A percentile compares a stretch with the other conserved stretches of the same genome.
Conservation (phyloP, 2,113 vertebrate species). For the Pitta sordida region DNA sequence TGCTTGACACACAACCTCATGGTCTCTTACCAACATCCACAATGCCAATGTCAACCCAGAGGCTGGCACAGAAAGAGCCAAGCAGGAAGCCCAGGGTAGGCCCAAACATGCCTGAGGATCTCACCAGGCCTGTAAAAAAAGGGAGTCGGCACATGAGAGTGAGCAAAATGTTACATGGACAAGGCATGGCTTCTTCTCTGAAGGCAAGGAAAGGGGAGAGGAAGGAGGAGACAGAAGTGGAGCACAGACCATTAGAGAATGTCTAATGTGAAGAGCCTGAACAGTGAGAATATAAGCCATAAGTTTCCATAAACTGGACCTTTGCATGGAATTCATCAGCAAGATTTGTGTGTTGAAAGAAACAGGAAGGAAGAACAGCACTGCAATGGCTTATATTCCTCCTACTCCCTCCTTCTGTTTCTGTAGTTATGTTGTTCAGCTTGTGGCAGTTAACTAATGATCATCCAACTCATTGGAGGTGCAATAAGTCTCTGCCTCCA, state of each 20-base stretch:
- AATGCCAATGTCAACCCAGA: constrained; percentile 88
- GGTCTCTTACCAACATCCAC: constrained; percentile 70
- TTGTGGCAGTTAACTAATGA: not conserved
- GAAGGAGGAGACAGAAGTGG: not conserved
- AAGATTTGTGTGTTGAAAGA: not conserved
- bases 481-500: not conserved
- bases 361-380: not conserved
- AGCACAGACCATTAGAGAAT: fast-evolving
- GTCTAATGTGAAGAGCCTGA: not conserved
- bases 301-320: not conserved
- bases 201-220: no score
- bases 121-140: constrained; percentile 78
- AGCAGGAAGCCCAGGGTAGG: constrained; percentile 82
- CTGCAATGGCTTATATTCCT: not conserved
- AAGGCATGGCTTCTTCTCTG: not conserved
- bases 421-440: not conserved
- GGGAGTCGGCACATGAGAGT: not conserved
- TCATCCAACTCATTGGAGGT: not conserved
- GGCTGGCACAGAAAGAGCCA: constrained; percentile 79
- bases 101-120: constrained; percentile 81
- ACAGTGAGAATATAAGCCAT: fast-evolving
- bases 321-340: not conserved
- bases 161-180: fast-evolving
- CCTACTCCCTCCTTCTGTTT: not conserved
- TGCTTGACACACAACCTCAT: fast-evolving